Conservation (phyloP, 1,140 invertebrate genomes). For the Zaprionus tsacasi region DNA sequence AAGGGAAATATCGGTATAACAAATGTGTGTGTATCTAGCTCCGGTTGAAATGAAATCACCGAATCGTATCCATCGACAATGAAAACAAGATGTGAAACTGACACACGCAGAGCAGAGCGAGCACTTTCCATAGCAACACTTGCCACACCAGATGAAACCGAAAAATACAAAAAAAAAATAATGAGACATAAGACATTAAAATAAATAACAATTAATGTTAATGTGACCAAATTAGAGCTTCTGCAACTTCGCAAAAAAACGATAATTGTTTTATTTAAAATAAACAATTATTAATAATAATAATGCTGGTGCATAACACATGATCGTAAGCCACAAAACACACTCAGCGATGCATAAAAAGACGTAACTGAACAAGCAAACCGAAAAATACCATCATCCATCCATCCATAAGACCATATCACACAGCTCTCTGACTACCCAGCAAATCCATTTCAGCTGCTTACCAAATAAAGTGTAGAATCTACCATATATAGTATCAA, state of each 20-base stretch:
- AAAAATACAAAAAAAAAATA: slow-evolving; percentile 39
- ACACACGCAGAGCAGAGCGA: slow-evolving; percentile 9
- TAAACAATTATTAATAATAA: slow-evolving; percentile 15
- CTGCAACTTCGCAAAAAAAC: slow-evolving; percentile 1
- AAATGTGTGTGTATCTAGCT: not conserved
- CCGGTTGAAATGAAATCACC: not conserved
- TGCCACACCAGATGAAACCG: slow-evolving; percentile 22
- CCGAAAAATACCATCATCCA: too few relatives aligned
- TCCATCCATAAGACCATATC: not conserved
- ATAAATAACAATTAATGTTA: slow-evolving; percentile 47
- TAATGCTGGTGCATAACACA: not conserved
- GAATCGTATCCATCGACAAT: not conserved
- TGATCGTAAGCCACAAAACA: not conserved
- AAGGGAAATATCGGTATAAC: not conserved
- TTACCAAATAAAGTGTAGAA: not conserved
- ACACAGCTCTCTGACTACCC: too few relatives aligned
- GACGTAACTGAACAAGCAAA: slow-evolving; percentile 5
- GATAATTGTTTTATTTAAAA: slow-evolving; percentile 23
- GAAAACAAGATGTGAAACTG: slow-evolving; percentile 39
- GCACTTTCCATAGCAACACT: slow-evolving; percentile 35
- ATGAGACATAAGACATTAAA: slow-evolving; percentile 34
- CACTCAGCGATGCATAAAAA: slow-evolving; percentile 18
- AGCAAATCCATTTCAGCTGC: not conserved
- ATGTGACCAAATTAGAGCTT: slow-evolving; percentile 52
- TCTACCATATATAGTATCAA: not conserved